Evolutionary conservation across 2,797 vertebrate genomes (phyloP).

Genomic region (Linurgus olivaceus): DNA sequence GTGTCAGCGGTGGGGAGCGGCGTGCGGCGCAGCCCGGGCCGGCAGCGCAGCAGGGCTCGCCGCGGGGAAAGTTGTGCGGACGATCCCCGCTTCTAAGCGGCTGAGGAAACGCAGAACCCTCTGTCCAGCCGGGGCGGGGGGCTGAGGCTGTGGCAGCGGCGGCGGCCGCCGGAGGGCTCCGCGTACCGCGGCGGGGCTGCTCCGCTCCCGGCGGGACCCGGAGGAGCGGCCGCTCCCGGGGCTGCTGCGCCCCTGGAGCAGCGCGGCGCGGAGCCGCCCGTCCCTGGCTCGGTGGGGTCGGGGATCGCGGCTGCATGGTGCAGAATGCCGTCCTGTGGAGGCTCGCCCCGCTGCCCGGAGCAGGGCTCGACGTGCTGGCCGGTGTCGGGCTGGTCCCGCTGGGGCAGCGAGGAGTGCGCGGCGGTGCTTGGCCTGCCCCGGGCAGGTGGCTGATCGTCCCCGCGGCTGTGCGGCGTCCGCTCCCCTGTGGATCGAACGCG

Average conservation of each 20-base stretch:
- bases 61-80: background rate
- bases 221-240: background rate
- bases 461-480: background rate
- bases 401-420: background rate
- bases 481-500: accelerated
- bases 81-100: background rate
- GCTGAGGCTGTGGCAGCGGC: background rate
- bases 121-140: background rate
- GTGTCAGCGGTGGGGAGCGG: background rate
- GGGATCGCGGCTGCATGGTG: background rate
- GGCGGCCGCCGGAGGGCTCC: background rate
- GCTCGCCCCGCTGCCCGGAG: background rate
- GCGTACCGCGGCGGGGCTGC: background rate
- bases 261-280: background rate
- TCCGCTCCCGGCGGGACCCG: background rate
- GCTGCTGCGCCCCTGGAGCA: background rate
- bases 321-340: background rate
- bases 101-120: background rate
- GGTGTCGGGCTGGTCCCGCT: background rate
- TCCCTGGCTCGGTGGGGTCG: background rate
- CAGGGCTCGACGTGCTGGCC: background rate
- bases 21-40: background rate
- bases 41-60: background rate
- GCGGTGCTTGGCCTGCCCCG: background rate
- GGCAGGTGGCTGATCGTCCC: background rate